A percentile compares a stretch with the other conserved stretches of the same genome.
These are phyloP conservation scores for Orgyia antiqua DNA, from an alignment of 2,888 invertebrate genomes.

Conservation along the genomic window DNA sequence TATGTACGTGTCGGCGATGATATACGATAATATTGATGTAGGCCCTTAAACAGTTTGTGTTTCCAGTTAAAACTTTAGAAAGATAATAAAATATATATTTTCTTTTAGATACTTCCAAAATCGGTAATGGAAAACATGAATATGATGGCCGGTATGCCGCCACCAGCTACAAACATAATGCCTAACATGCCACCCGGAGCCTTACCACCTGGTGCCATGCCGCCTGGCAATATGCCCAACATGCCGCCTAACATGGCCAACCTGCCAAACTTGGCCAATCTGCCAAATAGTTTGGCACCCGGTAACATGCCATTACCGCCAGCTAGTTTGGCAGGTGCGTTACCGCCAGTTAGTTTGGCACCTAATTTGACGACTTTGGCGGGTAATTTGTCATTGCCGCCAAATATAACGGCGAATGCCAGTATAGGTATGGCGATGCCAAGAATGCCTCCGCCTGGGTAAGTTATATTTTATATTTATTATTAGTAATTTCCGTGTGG, in stretches of 20 bases:
- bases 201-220: conserved; percentile 7
- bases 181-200: conserved; percentile 8
- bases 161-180: conserved; percentile 14
- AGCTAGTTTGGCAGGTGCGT: conserved; percentile 6
- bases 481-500: no score
- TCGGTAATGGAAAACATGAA: conserved; percentile 55
- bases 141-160: conserved; percentile 33
- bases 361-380: conserved; percentile 6
- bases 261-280: conserved; percentile 5
- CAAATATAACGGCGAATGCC: conserved; percentile 6
- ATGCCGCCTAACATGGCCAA: neutral
- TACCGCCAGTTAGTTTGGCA: conserved; percentile 13
- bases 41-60: no score
- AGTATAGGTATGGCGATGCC: conserved; percentile 32
- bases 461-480: conserved; percentile 6
- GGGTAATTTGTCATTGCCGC: conserved; percentile 3
- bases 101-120: conserved; percentile 56
- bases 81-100: no score
- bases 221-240: conserved; percentile 9
- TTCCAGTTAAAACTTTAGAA: no score
- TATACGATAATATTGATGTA: no score
- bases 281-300: conserved; percentile 5
- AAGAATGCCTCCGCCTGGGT: conserved; percentile 58
- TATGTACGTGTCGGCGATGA: no score
- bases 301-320: conserved; percentile 8